A percentile compares a stretch with the other conserved stretches of the same genome.
Conservation (phyloP, 2,113 vertebrate species). For the Orientallactaga bullata region DNA sequence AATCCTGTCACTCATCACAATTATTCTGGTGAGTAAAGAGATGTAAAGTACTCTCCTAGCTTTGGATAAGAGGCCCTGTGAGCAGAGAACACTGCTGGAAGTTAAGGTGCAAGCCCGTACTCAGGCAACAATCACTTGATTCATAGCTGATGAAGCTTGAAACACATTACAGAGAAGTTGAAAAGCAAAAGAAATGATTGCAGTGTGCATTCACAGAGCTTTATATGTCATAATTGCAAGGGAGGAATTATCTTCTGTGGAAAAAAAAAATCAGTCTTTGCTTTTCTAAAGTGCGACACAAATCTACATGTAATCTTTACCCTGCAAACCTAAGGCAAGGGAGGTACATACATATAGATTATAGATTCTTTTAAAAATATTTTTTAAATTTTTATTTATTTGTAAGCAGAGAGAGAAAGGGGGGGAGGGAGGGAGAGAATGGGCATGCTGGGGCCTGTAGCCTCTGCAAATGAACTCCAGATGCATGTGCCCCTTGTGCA, state of each 20-base stretch:
- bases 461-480: too few species aligned
- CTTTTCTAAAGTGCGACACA: background rate
- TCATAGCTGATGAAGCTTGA: slow-evolving; percentile 41
- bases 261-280: background rate
- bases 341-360: background rate
- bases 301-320: background rate
- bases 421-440: too few species aligned
- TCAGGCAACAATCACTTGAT: slow-evolving; percentile 50
- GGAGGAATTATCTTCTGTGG: background rate
- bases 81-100: background rate
- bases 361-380: background rate
- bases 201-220: background rate
- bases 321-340: background rate
- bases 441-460: too few species aligned
- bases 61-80: slow-evolving; percentile 13
- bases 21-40: slow-evolving; percentile 50
- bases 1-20: slow-evolving; percentile 29
- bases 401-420: too few species aligned
- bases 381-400: too few species aligned
- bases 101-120: slow-evolving; percentile 2
- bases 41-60: slow-evolving; percentile 22
- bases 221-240: background rate
- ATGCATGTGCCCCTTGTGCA: too few species aligned
- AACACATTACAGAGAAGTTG: slow-evolving; percentile 34
- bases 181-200: slow-evolving; percentile 33